Percentiles rank a stretch among this genome's conserved stretches.
These are phyloP conservation scores for Paracanthobrama guichenoti DNA, from an alignment of 2,113 vertebrate species.

Conservation along the genomic window DNA sequence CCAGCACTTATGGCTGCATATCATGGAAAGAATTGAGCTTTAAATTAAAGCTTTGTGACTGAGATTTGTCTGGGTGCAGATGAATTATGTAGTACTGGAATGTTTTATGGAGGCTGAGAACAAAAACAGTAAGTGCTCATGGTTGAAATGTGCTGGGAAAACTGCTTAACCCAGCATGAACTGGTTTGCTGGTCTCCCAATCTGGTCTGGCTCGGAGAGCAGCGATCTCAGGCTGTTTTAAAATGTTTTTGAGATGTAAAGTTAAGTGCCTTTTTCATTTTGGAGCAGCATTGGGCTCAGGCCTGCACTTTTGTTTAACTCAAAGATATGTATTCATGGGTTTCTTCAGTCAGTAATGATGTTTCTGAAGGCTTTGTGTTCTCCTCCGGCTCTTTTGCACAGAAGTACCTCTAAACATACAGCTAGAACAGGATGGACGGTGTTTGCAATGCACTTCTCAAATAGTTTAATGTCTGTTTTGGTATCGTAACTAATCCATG, in stretches of 20 bases:
- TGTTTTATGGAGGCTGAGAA: slow-evolving; percentile 7
- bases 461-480: not conserved
- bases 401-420: slow-evolving; percentile 14
- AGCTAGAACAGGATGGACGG: not conserved
- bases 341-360: slow-evolving; percentile 13
- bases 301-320: not conserved
- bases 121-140: not conserved
- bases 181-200: not conserved
- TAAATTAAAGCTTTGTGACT: slow-evolving; percentile 30
- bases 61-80: slow-evolving; percentile 5
- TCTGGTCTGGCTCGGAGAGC: not conserved
- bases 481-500: not conserved
- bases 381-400: slow-evolving; percentile 29
- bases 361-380: slow-evolving; percentile 14
- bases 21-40: slow-evolving; percentile 13
- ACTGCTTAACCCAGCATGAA: not conserved
- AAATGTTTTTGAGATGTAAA: not conserved
- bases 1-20: slow-evolving; percentile 5
- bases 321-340: not conserved
- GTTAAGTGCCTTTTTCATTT: slow-evolving; percentile 28
- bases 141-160: not conserved
- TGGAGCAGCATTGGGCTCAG: not conserved
- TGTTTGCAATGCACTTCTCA: slow-evolving; percentile 19
- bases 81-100: not conserved
- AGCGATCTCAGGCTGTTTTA: slow-evolving; percentile 10